Evolutionary conservation across 2,888 invertebrate genomes (phyloP).

Genomic region (Nudaria mundana): DNA sequence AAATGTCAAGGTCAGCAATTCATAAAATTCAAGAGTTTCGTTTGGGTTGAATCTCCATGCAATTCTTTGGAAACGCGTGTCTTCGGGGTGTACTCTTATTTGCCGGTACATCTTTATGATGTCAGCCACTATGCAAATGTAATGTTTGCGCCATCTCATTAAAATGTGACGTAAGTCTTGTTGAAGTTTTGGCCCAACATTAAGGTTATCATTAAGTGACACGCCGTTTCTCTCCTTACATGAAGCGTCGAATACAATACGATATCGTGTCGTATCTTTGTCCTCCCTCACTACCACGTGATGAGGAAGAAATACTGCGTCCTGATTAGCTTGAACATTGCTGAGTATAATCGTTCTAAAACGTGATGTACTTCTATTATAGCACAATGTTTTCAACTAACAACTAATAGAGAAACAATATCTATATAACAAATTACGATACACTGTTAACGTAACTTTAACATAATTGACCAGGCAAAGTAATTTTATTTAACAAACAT

Average conservation of each 20-base stretch:
- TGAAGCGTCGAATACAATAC: conserved; percentile 12
- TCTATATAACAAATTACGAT: no score
- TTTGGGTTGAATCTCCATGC: conserved; percentile 2
- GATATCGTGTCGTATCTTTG: conserved; percentile 7
- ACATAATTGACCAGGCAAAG: no score
- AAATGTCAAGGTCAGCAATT: conserved; percentile 6
- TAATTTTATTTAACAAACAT: no score
- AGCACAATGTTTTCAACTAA: no score
- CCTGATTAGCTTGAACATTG: no score
- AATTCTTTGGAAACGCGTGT: conserved; percentile 8
- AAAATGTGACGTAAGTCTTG: conserved; percentile 6
- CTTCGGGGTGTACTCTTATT: conserved; percentile 5
- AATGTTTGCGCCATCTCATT: conserved; percentile 6
- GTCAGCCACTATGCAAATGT: conserved; percentile 1
- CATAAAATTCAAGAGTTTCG: not conserved
- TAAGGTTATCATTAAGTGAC: conserved; percentile 8
- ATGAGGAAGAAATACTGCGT: conserved; percentile 11
- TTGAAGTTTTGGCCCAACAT: conserved; percentile 10
- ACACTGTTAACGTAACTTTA: no score
- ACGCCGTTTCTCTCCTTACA: conserved; percentile 2
- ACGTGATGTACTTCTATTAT: no score
- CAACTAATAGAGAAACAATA: no score
- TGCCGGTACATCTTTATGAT: conserved; percentile 17
- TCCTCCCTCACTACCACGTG: conserved; percentile 7
- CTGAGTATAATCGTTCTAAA: no score